Conservation (phyloP, 2,888 invertebrate species). For the Rhodophaea formosa region DNA sequence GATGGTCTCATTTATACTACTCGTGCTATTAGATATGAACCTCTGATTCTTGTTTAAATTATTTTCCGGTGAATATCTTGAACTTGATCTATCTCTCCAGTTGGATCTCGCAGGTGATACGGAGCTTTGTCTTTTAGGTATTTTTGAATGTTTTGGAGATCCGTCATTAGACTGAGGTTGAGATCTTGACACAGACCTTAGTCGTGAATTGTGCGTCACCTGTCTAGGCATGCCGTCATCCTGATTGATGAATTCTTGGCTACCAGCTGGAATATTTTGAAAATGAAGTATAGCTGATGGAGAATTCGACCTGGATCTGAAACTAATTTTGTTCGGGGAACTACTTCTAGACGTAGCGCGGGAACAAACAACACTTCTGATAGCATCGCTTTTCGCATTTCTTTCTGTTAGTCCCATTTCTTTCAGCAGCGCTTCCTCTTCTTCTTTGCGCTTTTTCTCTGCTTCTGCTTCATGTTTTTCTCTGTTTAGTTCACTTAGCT, state of each 20-base stretch:
- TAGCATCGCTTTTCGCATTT: conserved; percentile 43
- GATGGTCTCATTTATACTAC: conserved; percentile 73
- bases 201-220: conserved; percentile 59
- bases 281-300: conserved; percentile 62
- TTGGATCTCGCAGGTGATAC: conserved; percentile 62
- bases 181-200: conserved; percentile 62
- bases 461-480: conserved; percentile 74
- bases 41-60: conserved; percentile 59
- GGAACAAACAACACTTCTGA: conserved; percentile 49
- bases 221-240: conserved; percentile 53
- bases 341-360: conserved; percentile 62
- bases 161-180: conserved; percentile 72
- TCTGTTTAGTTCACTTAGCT: conserved; percentile 71
- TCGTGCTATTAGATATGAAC: conserved; percentile 73
- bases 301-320: conserved; percentile 70
- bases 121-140: conserved; percentile 72
- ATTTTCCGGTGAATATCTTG: conserved; percentile 48
- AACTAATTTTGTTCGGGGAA: conserved; percentile 62
- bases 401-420: conserved; percentile 73
- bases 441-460: conserved; percentile 62
- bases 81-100: conserved; percentile 40
- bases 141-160: conserved; percentile 75
- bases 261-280: conserved; percentile 49
- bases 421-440: conserved; percentile 70
- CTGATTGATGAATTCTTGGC: conserved; percentile 51